Evolutionary conservation across 2,797 vertebrate genomes (phyloP).

Genomic region (Parambassis ranga): DNA sequence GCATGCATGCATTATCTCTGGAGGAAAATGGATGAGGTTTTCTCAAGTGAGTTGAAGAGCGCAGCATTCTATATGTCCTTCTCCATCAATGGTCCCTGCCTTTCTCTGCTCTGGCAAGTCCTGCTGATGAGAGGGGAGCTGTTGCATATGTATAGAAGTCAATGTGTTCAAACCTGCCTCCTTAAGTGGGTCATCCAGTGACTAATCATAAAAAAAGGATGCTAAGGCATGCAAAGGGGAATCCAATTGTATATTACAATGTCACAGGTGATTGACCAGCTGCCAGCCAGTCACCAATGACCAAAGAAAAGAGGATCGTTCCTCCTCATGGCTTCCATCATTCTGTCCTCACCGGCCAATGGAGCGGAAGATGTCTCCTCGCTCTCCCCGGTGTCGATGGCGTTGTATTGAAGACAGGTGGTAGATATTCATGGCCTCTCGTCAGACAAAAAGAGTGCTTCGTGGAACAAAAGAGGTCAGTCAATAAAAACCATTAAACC

Average conservation of each 20-base stretch:
- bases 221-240: constrained; percentile 45
- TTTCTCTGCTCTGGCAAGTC: constrained; percentile 27
- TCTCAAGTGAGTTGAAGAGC: constrained; percentile 50
- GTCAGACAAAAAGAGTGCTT: constrained; percentile 55
- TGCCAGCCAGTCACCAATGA: constrained; percentile 52
- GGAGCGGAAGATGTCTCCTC: constrained; percentile 49
- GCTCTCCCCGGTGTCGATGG: constrained; percentile 32
- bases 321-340: constrained; percentile 63
- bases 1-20: constrained; percentile 48
- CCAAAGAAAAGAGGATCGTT: constrained; percentile 41
- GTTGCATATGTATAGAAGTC: constrained; percentile 64
- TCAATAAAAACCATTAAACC: constrained; percentile 22
- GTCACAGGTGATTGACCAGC: constrained; percentile 60
- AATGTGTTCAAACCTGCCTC: constrained; percentile 60
- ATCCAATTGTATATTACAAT: constrained; percentile 65
- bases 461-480: constrained; percentile 30
- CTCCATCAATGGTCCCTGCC: constrained; percentile 42
- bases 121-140: constrained; percentile 42
- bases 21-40: constrained; percentile 49
- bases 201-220: constrained; percentile 61
- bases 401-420: constrained; percentile 31
- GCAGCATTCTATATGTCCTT: constrained; percentile 35
- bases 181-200: constrained; percentile 58
- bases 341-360: constrained; percentile 49
- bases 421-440: constrained; percentile 45